Evolutionary conservation across 2,888 invertebrate species (phyloP).

Genomic region (Heteromyza rotundicornis): DNA sequence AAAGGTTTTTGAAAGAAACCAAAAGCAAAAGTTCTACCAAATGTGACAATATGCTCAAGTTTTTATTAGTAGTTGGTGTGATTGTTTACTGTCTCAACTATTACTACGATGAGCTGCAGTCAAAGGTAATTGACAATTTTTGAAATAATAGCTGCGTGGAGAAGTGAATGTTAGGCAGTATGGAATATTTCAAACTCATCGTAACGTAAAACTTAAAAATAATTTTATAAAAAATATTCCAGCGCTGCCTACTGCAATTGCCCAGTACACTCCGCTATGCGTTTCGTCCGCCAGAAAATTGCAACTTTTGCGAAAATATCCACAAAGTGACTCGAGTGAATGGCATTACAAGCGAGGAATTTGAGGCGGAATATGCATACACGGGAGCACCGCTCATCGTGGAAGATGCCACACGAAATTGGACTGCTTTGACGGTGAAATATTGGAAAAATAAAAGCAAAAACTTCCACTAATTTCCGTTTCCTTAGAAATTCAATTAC

Average conservation of each 20-base stretch:
- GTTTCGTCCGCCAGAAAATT: constrained; percentile 82
- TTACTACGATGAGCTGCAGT: constrained; percentile 44
- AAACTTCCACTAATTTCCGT: neutral
- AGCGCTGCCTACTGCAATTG: constrained; percentile 46
- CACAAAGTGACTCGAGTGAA: constrained; percentile 70
- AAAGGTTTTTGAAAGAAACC: constrained; percentile 26
- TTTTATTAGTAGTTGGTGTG: constrained; percentile 28
- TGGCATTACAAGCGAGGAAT: constrained; percentile 71
- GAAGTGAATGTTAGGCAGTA: neutral
- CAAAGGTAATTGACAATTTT: constrained; percentile 36
- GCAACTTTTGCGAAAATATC: constrained; percentile 76
- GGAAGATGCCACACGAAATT: constrained; percentile 79
- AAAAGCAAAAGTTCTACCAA: constrained; percentile 9
- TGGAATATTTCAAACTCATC: neutral
- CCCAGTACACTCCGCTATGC: constrained; percentile 49
- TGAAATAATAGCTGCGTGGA: neutral
- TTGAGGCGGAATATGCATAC: constrained; percentile 79
- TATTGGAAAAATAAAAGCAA: neutral
- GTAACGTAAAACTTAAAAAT: neutral
- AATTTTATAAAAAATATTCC: neutral
- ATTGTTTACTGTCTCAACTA: constrained; percentile 28
- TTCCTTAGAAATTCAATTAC: constrained; percentile 75
- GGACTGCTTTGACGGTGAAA: constrained; percentile 75
- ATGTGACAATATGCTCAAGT: constrained; percentile 13
- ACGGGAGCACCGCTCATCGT: constrained; percentile 82